Base-by-base conservation (phyloP, 1,140 invertebrate species). In the Orius laevigatus region DNA sequence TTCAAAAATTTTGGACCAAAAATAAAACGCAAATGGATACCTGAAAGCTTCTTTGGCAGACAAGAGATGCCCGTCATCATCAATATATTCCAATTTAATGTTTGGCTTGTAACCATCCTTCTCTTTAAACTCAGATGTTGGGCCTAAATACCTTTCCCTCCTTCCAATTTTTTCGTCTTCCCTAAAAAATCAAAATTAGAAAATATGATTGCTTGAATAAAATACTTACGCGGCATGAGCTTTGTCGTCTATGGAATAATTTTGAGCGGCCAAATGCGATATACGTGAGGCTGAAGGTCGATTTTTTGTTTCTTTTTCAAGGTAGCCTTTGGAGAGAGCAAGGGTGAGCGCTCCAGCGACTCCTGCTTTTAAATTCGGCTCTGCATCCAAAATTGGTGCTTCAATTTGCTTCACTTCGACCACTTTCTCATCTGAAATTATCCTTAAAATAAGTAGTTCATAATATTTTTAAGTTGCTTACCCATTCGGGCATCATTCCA, bases 211-310 rank as follows among this genome's bases (percentile, higher is more conserved):
- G 1, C 5, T 15, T 35, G 3, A 35, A 12, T 12, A 35, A 46
- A 16, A 15, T 16, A 70, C 72, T 67, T 71, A 81, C 69, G 78
- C 44, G n/a, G 43, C 76, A 59, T 86, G 80, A 53, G 81, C 76
- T 69, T 98, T 98, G 63, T 97, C 94, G 64, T 98, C 93, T 62
- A 97, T 97, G 16, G 86, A 91, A 69, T 96, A 98, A 69, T 93
- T 83, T 58, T 91, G 74, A 3, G 89, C 90, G 64, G 86, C 76
- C 10, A 96, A 64, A 64, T 79, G 74, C 32, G 81, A 76, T 66
- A 82, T 75, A 56, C 79, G 66, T n/a, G 75, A 73, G 49, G 76
- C 80, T 3, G 78, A 78, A 1, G 76, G 78, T 39, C 74, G 66
- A 60, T 83, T 81, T 10, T 69, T 70, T 35, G 82, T 77, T 57